Evolutionary conservation across 2,797 vertebrate species (phyloP), one percentile per base, ranked within the genome.

Genomic region (Mycteria americana): DNA sequence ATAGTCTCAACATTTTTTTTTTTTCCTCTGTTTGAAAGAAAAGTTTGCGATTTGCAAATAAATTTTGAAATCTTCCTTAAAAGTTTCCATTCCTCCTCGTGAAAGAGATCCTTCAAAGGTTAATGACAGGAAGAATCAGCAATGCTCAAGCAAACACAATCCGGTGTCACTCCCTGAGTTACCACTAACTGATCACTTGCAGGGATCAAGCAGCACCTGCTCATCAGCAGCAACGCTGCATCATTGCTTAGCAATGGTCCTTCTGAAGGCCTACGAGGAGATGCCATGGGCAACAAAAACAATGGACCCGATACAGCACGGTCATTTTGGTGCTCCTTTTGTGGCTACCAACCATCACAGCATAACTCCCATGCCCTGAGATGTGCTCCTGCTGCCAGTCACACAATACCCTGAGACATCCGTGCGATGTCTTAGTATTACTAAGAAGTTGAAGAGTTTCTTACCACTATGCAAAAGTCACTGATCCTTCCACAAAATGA

Each of bases 321-420:
- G 22, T 33, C 54, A 8, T 53, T 72, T 3, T 27, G 50, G 19
- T 27, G 50, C n/a, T 87, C 22, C 24, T 77, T 51, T 46, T 18
- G n/a, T 39, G 64, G 2, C 76, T 59, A 21, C 33, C 1, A 1
- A 4, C 53, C 27, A 1, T 1, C 2, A 0, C 46, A 18, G 28
- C 0, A 0, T 5, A 28, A 43, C 6, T 74, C 24, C 46, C 9
- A 0, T 3, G 11, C 9, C 43, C 72, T 24, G 33, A 51, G 64
- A 41, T 0, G 4, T 28, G 9, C 24, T 50, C 30, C 39, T 39
- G 46, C 35, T 33, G 48, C 43, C 56, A 31, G 53, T 25, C 77
- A 24, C 2, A 0, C 48, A 16, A 1, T 1, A 0, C n/a, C 3
- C 16, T 3, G 45, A 72, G 53, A 54, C 43, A 35, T 8, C 51